Conservation (phyloP, 2,113 vertebrate species). For the Ploceus nigricollis region DNA sequence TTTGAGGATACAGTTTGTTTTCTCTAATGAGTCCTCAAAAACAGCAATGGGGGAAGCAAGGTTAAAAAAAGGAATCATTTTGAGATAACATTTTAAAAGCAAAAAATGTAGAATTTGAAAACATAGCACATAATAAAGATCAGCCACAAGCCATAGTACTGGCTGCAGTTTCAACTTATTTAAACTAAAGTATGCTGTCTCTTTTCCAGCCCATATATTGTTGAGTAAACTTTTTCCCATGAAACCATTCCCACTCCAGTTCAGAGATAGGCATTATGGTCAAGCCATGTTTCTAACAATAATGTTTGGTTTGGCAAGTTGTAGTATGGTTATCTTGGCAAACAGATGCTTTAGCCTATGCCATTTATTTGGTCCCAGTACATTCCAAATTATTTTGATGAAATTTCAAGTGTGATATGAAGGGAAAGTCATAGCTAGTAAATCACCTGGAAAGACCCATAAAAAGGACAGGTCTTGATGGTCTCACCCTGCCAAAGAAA, state of each 20-base stretch:
- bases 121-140: background rate
- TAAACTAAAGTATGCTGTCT: background rate
- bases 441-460: background rate
- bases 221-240: slow-evolving; percentile 27
- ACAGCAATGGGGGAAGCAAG: background rate
- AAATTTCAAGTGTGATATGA: slow-evolving; percentile 16
- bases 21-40: background rate
- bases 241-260: background rate
- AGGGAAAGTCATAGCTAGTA: background rate
- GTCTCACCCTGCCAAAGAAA: slow-evolving; percentile 31
- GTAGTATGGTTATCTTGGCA: slow-evolving; percentile 16
- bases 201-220: background rate
- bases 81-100: background rate
- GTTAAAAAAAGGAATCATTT: background rate
- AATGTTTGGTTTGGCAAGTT: slow-evolving; percentile 39
- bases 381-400: slow-evolving; percentile 20
- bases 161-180: background rate
- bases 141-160: background rate
- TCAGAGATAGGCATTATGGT: slow-evolving; percentile 11
- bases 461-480: background rate
- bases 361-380: slow-evolving; percentile 20
- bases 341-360: background rate
- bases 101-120: background rate
- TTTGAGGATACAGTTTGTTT: background rate
- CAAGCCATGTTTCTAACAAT: background rate